These are phyloP conservation scores for Macroramphosus scolopax DNA, from an alignment of 2,797 vertebrate species.

Conservation along the genomic window DNA sequence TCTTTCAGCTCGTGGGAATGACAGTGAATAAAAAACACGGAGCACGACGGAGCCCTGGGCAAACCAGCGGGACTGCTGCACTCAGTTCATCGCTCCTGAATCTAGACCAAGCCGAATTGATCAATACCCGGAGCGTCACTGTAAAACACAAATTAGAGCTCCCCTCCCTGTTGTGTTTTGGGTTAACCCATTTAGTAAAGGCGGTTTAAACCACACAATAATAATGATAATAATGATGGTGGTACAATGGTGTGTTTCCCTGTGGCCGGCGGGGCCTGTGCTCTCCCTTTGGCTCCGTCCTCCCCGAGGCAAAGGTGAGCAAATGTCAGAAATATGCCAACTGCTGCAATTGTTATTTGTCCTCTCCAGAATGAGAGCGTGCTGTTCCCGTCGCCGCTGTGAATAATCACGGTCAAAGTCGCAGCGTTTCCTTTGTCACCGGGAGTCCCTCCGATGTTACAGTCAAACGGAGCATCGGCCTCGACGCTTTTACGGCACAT, in stretches of 20 bases:
- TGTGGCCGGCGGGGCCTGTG: conserved; percentile 19
- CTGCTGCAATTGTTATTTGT: conserved; percentile 43
- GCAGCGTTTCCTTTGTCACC: conserved; percentile 12
- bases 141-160: conserved; percentile 19
- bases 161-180: neutral
- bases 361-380: conserved; percentile 13
- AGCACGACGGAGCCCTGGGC: conserved; percentile 33
- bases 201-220: conserved; percentile 9
- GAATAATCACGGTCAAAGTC: conserved; percentile 36
- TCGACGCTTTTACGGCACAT: conserved; percentile 11
- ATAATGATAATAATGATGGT: conserved; percentile 18
- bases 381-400: conserved; percentile 19
- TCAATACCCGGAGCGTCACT: conserved; percentile 35
- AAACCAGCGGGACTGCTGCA: conserved; percentile 3
- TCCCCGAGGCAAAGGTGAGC: conserved; percentile 37
- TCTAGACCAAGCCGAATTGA: conserved; percentile 35
- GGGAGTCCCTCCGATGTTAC: conserved; percentile 2
- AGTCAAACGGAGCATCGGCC: conserved; percentile 5
- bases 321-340: conserved; percentile 42
- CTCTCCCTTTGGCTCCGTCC: conserved; percentile 28
- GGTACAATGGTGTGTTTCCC: conserved; percentile 38
- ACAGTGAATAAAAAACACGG: conserved; percentile 49
- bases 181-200: conserved; percentile 2
- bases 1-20: conserved; percentile 41
- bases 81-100: conserved; percentile 33